Percentiles rank a stretch among this genome's conserved stretches.
Conservation (phyloP, 1,140 invertebrate genomes). For the Zaprionus inermis region DNA sequence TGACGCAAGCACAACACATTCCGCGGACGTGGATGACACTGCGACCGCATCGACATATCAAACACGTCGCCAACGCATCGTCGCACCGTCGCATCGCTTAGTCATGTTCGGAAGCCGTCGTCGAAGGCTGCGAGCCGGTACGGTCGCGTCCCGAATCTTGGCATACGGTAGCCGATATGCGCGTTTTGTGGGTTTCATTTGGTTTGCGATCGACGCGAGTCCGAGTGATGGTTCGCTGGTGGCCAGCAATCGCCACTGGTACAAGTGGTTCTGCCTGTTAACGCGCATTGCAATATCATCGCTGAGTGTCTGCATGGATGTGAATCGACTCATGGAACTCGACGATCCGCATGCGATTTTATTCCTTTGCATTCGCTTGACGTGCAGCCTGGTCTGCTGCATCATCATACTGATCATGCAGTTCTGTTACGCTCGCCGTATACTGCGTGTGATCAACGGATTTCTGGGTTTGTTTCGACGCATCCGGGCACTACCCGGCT, state of each 20-base stretch:
- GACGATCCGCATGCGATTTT: constrained; percentile 16
- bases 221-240: constrained; percentile 24
- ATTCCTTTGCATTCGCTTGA: constrained; percentile 36
- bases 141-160: constrained; percentile 30
- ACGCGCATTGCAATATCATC: constrained; percentile 15
- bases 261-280: constrained; percentile 57
- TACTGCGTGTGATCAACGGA: constrained; percentile 53
- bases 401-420: constrained; percentile 50
- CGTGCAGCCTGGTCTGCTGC: constrained; percentile 23
- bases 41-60: no score
- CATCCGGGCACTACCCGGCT: constrained; percentile 35
- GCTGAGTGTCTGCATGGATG: constrained; percentile 17
- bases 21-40: neutral
- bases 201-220: constrained; percentile 34
- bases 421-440: constrained; percentile 38
- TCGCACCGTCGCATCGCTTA: constrained; percentile 32
- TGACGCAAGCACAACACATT: constrained; percentile 31
- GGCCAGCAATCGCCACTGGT: constrained; percentile 31
- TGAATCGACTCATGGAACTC: neutral
- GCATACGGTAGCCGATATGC: constrained; percentile 21
- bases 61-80: no score
- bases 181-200: constrained; percentile 25
- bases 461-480: constrained; percentile 58
- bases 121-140: neutral
- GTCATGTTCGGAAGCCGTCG: constrained; percentile 40